phyloP scores from a whole-genome alignment of 2,888 invertebrate species.

The Brachynemurus nebulosus region DNA sequence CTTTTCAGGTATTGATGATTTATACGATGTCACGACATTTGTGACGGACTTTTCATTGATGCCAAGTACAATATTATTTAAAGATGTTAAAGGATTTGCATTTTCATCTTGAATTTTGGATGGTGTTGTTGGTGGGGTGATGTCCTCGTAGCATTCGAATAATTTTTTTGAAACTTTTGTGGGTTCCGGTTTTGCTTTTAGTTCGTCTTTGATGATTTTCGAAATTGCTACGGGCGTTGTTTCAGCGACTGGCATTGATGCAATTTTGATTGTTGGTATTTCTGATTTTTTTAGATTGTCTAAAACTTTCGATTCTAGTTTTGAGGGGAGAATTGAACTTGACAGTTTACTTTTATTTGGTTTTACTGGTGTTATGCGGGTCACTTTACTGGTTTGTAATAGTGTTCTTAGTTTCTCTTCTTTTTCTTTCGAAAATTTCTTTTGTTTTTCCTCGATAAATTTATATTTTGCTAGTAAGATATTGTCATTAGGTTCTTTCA shows the following conservation, averaged over 20 bases:
- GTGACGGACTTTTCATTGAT: not conserved
- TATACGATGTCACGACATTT: too few species aligned
- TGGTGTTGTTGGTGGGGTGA: slow-evolving; percentile 6
- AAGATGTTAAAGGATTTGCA: not conserved
- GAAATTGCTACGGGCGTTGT: not conserved
- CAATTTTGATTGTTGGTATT: too few species aligned
- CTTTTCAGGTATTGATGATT: too few species aligned
- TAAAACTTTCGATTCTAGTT: not conserved
- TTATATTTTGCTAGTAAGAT: slow-evolving; percentile 30
- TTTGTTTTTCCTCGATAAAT: slow-evolving; percentile 23
- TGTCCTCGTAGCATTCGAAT: slow-evolving; percentile 6
- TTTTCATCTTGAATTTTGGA: not conserved
- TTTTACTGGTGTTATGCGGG: slow-evolving; percentile 27
- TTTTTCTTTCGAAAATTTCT: slow-evolving; percentile 35
- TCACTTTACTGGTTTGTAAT: slow-evolving; percentile 37
- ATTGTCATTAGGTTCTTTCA: slow-evolving; percentile 35
- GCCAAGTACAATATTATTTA: not conserved
- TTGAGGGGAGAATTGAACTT: slow-evolving; percentile 3
- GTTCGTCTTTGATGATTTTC: not conserved
- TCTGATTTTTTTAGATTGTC: not conserved
- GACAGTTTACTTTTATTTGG: slow-evolving; percentile 1
- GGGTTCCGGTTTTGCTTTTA: not conserved
- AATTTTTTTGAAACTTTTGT: slow-evolving; percentile 4
- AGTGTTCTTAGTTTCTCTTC: slow-evolving; percentile 36
- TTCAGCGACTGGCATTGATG: not conserved